These are phyloP conservation scores for Gallirallus australis DNA, from an alignment of 2,797 vertebrate genomes.

Conservation along the genomic window DNA sequence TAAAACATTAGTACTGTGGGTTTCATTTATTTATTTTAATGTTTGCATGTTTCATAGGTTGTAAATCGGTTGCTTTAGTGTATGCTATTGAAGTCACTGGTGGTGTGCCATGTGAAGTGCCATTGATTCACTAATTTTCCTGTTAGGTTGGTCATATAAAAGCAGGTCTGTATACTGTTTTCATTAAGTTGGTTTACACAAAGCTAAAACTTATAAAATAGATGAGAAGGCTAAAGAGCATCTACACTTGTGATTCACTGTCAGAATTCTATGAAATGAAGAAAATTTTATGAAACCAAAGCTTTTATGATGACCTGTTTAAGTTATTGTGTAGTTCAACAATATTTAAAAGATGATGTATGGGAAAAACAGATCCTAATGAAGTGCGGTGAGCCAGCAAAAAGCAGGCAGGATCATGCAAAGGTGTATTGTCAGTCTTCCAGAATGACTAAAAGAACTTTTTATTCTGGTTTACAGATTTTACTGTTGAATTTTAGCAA, in stretches of 20 bases:
- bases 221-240: not conserved
- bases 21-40: slow-evolving; percentile 5
- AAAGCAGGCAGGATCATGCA: not conserved
- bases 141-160: not conserved
- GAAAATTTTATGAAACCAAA: not conserved
- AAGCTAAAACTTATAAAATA: not conserved
- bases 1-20: not conserved
- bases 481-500: not conserved
- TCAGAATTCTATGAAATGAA: not conserved
- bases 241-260: not conserved
- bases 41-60: not conserved
- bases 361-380: not conserved
- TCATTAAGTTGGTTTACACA: not conserved
- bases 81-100: not conserved
- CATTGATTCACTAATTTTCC: not conserved
- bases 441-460: slow-evolving; percentile 11
- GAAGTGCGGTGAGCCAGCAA: slow-evolving; percentile 2
- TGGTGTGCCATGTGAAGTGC: not conserved
- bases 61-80: not conserved
- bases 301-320: not conserved
- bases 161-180: not conserved
- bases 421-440: not conserved
- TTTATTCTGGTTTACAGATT: not conserved
- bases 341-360: not conserved
- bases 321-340: not conserved